Base-by-base conservation (phyloP, 2,797 vertebrate genomes). In the Rhinogobio ventralis region DNA sequence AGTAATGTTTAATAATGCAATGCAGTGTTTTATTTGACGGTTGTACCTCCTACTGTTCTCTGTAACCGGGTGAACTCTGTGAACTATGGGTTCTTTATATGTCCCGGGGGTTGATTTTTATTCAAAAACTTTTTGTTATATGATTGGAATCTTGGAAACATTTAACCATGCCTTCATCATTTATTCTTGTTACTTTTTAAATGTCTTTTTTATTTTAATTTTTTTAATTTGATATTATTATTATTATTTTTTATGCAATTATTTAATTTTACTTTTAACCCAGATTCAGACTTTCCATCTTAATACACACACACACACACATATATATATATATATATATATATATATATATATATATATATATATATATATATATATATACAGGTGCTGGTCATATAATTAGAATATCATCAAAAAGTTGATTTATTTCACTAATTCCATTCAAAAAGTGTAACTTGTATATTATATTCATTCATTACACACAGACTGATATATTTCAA, bases 11-110 rank as follows among this genome's bases (percentile, higher is more conserved):
- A 77, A 88, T 87, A 88, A 77, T 62, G 20, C 57, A 68, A 79
- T 7, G 28, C 25, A 36, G 20, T 45, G 86, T 88, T 87, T 85
- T 79, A 87, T 82, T 86, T 86, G 88, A 89, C 87, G 88, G 87
- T 86, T 91, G 86, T 89, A 86, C 60, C 57, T 77, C 62, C 73
- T 42, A 11, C 53, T 87, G 79, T 79, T 81, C 78, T 74, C 55
- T 68, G 36, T n/a, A 79, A 39, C 39, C 10, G 19, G 33, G 36
- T 20, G 28, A 30, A 66, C 62, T 60, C 55, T 60, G 55, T 73
- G 1, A 3, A 51, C 71, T 72, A 13, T 2, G 45, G 25, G 28
- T 49, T 49, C 19, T 53, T 75, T 60, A n/a, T 60, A 39, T 75
- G 49, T 55, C 1, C 11, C 15, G 2, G 49, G 19, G 72, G 6